Base-by-base conservation (phyloP, 1,140 invertebrate genomes). In the Zaprionus camerounensis region DNA sequence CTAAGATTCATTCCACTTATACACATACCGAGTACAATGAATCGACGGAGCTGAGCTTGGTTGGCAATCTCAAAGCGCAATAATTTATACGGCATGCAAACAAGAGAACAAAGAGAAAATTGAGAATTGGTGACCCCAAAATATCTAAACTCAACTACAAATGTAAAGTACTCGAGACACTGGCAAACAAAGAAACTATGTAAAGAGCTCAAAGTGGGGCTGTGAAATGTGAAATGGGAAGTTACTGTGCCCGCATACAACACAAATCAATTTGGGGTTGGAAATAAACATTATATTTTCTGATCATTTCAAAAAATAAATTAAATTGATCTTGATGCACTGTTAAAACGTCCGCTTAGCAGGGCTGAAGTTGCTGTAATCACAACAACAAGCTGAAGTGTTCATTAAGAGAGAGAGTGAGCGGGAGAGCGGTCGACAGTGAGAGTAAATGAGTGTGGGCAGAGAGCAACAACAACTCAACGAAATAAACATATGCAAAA, bases 401-500 rank as follows among this genome's bases (percentile, higher is more conserved):
- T n/a, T 36, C 26, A 65, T 65, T 65, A 55, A 66, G 62, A 49
- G 61, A 34, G 61, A 34, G 65, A 57, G 24, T 7, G 6, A 56
- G 46, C 57, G 65, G 46, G 26, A 20, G 9, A 58, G 46, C 12
- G 41, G 12, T 15, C 13, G 41, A 17, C 9, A 4, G 46, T 22
- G 46, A 51, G 46, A 58, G 56, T 28, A n/a, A 24, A n/a, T 4
- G 26, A 36, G 63, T 57, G 59, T 59, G 31, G 56, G 34, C 38
- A 73, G 53, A 63, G 51, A 57, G 7, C 26, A 49, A 49, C 36
- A 59, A 75, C 55, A 56, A 62, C 20, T 28, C 36, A 75, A 49
- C 62, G 26, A 71, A 69, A 56, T 71, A 77, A 82, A 71, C 80
- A 81, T 68, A 82, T 82, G 79, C 70, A 74, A 85, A 80, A 76